Evolutionary conservation across 64 coral and sea anemone genomes (phyloP).

Genomic region (Astreopora myriophthalma): DNA sequence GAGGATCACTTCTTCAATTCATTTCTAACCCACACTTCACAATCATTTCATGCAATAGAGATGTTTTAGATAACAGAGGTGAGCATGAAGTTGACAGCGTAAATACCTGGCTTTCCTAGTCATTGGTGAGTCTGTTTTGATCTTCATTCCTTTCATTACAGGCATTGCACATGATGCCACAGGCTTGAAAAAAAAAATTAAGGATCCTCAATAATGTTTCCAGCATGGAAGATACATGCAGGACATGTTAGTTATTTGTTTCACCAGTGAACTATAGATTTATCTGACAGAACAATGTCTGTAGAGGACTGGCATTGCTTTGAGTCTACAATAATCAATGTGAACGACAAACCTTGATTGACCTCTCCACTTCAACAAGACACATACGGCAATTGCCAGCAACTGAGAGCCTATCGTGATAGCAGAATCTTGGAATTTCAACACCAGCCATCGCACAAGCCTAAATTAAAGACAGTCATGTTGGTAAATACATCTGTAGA

Average conservation of each 20-base stretch:
- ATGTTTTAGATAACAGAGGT: too few species aligned
- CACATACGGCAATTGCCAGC: conserved; percentile 99
- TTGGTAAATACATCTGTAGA: too few species aligned
- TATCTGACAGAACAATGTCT: background rate
- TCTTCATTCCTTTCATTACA: conserved; percentile 96
- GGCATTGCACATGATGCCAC: conserved; percentile 99
- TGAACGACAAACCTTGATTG: conserved; percentile 65
- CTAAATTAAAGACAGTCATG: conserved; percentile 33
- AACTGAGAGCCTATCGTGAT: conserved; percentile 96
- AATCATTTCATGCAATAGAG: too few species aligned
- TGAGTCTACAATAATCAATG: background rate
- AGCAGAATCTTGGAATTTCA: conserved; percentile 98
- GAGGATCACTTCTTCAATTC: too few species aligned
- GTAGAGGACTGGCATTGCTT: background rate
- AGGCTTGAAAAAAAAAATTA: conserved; percentile 49
- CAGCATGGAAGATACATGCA: background rate
- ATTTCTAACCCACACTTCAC: too few species aligned
- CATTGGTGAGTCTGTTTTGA: conserved; percentile 95
- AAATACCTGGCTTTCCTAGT: conserved; percentile 92
- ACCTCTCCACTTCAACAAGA: conserved; percentile 97
- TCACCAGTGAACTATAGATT: background rate
- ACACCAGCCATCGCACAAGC: conserved; percentile 98
- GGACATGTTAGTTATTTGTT: background rate
- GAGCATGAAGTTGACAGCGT: background rate
- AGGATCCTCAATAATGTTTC: background rate